A percentile compares a stretch with the other conserved stretches of the same genome.
Evolutionary conservation across 92 coral and sea anemone genomes (phyloP).

Genomic region (Ricordea florida): DNA sequence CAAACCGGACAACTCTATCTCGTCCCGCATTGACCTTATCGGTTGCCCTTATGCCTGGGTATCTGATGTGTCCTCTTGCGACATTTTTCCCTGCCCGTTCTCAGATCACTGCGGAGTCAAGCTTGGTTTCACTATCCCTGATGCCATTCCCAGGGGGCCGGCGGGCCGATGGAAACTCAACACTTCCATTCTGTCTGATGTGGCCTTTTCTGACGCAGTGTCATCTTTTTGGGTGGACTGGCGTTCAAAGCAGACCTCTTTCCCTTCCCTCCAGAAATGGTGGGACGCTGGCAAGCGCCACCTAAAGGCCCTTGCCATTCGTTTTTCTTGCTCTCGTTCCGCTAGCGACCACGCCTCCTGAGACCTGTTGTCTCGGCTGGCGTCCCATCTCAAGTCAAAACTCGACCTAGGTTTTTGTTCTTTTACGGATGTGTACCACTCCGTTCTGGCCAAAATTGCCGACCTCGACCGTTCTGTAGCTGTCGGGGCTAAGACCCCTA

Average conservation of each 20-base stretch:
- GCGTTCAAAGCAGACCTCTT: neutral
- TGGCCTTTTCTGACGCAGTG: neutral
- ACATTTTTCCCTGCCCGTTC: too few species aligned
- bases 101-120: too few species aligned
- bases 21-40: too few species aligned
- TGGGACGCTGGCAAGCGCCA: slow-evolving; percentile 45
- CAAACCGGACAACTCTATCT: neutral
- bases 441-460: neutral
- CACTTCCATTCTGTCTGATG: neutral
- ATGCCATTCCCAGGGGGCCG: neutral
- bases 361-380: neutral
- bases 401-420: neutral
- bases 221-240: neutral
- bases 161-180: slow-evolving; percentile 26
- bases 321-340: neutral
- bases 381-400: neutral
- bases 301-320: neutral
- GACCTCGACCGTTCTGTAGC: neutral
- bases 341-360: neutral
- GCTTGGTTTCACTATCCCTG: neutral
- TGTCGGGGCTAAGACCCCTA: neutral
- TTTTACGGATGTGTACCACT: neutral
- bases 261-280: neutral
- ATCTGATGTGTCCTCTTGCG: too few species aligned
- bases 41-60: too few species aligned